phyloP scores from a whole-genome alignment of 2,888 invertebrate species.

The Selenia dentaria region DNA sequence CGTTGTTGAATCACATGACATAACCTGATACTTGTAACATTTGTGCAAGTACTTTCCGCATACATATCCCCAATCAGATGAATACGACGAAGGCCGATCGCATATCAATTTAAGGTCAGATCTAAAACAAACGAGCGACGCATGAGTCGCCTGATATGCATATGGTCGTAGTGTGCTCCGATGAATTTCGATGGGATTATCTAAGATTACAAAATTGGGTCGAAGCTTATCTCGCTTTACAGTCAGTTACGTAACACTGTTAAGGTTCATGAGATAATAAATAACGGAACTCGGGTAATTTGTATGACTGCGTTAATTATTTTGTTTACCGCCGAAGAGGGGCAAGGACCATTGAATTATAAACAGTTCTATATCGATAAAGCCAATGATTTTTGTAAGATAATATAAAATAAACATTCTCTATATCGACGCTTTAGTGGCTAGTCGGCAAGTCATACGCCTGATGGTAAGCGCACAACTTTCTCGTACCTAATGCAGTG shows the following conservation, averaged over 20 bases:
- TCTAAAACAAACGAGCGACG: constrained; percentile 22
- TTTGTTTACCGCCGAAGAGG: constrained; percentile 17
- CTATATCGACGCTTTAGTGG: too few species aligned
- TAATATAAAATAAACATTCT: too few species aligned
- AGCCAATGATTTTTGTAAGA: neutral
- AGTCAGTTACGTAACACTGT: constrained; percentile 36
- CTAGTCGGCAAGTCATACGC: too few species aligned
- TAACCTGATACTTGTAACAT: constrained; percentile 10
- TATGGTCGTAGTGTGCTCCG: constrained; percentile 8
- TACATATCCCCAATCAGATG: constrained; percentile 34
- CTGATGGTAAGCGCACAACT: too few species aligned
- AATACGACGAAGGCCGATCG: constrained; percentile 40
- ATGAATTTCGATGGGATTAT: constrained; percentile 33
- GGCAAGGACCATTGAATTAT: neutral
- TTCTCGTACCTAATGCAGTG: too few species aligned
- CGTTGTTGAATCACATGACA: constrained; percentile 3
- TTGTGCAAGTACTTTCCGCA: constrained; percentile 30
- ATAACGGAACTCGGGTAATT: constrained; percentile 17
- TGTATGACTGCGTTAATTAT: constrained; percentile 14
- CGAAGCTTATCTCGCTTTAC: constrained; percentile 44
- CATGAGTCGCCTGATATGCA: constrained; percentile 13
- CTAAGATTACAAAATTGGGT: constrained; percentile 44
- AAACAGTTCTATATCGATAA: constrained; percentile 3
- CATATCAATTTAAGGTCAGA: constrained; percentile 40
- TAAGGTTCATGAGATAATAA: constrained; percentile 28